A percentile compares a stretch with the other conserved stretches of the same genome.
Evolutionary conservation across 2,888 invertebrate species (phyloP).

Genomic region (Drosophila meridionalis): DNA sequence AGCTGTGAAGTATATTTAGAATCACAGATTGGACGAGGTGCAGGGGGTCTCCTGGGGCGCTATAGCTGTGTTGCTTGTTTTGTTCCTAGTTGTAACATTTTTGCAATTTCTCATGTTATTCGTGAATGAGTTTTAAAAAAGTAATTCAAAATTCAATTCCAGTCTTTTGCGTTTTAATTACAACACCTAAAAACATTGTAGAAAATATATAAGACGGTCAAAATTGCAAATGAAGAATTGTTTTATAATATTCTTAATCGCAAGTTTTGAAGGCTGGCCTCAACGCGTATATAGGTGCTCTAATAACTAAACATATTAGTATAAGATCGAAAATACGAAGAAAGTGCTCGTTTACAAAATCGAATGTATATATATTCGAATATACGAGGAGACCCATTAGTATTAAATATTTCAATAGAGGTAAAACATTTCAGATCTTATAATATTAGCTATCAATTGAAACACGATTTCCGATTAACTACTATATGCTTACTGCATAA

Average conservation of each 20-base stretch:
- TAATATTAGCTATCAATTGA: neutral
- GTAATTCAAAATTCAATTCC: neutral
- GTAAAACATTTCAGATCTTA: conserved; percentile 3
- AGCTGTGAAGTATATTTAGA: too few relatives aligned
- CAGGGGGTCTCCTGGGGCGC: too few relatives aligned
- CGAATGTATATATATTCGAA: conserved; percentile 6
- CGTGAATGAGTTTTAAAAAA: neutral
- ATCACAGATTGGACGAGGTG: too few relatives aligned
- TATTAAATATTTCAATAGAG: conserved; percentile 12
- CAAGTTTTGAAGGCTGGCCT: conserved; percentile 15
- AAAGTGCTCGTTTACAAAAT: conserved; percentile 6
- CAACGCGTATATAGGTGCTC: conserved; percentile 22
- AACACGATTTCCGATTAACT: neutral
- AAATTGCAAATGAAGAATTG: conserved; percentile 2
- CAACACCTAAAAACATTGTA: neutral
- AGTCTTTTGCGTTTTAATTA: neutral
- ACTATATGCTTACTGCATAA: neutral
- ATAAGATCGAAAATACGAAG: neutral
- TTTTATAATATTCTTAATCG: neutral
- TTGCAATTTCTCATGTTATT: neutral
- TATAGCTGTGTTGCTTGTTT: too few relatives aligned
- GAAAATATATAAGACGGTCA: conserved; percentile 4
- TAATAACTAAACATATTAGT: conserved; percentile 16
- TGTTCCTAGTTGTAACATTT: neutral
- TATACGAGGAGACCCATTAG: neutral